Conservation (phyloP, 2,797 vertebrate genomes). For the Thalassophryne amazonica region DNA sequence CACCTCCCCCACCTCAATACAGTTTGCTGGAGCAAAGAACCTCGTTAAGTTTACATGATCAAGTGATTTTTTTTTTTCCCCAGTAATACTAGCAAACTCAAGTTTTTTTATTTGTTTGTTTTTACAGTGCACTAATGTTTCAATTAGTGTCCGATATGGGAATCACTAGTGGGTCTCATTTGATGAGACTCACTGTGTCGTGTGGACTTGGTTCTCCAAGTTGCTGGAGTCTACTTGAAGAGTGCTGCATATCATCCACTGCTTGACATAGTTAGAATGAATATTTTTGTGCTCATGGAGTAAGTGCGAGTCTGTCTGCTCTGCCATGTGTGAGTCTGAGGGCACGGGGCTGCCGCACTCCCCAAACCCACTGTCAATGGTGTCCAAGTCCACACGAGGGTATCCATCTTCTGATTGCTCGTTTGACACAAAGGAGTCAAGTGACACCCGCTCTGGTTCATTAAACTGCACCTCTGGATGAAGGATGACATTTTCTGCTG, state of each 20-base stretch:
- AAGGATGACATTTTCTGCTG: slow-evolving; percentile 57
- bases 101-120: no score
- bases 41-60: no score
- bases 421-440: slow-evolving; percentile 67
- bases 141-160: no score
- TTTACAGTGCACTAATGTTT: no score
- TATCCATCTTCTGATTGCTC: slow-evolving; percentile 81
- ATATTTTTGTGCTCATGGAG: slow-evolving; percentile 38
- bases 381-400: slow-evolving; percentile 88
- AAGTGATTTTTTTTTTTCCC: no score
- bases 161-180: no score
- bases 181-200: slow-evolving; percentile 4
- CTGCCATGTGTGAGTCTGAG: slow-evolving; percentile 46
- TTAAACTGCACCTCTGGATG: slow-evolving; percentile 45
- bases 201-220: background rate
- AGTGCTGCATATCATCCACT: slow-evolving; percentile 71
- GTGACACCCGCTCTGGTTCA: slow-evolving; percentile 77
- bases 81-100: no score
- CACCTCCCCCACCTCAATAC: no score
- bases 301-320: slow-evolving; percentile 38
- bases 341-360: slow-evolving; percentile 80
- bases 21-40: no score
- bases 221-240: slow-evolving; percentile 29
- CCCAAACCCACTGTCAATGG: slow-evolving; percentile 88
- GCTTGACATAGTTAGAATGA: slow-evolving; percentile 78